Evolutionary conservation across 1,140 invertebrate genomes (phyloP).

Genomic region (Chymomyza costata): DNA sequence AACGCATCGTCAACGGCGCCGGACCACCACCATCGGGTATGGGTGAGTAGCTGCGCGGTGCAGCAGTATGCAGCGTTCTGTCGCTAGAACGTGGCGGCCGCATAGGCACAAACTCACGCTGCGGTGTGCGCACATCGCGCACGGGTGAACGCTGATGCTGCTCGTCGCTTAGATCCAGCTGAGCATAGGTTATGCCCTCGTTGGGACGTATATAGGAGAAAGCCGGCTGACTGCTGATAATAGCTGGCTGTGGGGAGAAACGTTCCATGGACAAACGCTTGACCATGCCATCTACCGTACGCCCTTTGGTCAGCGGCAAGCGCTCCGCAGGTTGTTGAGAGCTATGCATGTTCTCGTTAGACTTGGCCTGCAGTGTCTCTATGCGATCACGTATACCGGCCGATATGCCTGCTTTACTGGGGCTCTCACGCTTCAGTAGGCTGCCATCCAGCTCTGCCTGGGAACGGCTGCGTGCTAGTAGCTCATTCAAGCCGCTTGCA

Average conservation of each 20-base stretch:
- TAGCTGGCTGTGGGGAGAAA: slow-evolving; percentile 79
- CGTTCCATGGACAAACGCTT: slow-evolving; percentile 80
- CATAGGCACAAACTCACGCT: slow-evolving; percentile 39
- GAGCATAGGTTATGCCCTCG: slow-evolving; percentile 83
- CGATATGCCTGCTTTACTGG: slow-evolving; percentile 76
- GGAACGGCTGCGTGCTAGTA: slow-evolving; percentile 55
- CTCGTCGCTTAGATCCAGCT: slow-evolving; percentile 78
- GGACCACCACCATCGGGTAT: slow-evolving; percentile 11
- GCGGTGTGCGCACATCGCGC: slow-evolving; percentile 50
- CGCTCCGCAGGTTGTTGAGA: slow-evolving; percentile 81
- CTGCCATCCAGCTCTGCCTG: slow-evolving; percentile 54
- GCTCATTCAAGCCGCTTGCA: slow-evolving; percentile 58
- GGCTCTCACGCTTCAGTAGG: slow-evolving; percentile 58
- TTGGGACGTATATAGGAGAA: slow-evolving; percentile 74
- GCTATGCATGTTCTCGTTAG: slow-evolving; percentile 80
- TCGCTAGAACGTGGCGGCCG: slow-evolving; percentile 45
- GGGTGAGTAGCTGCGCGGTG: slow-evolving; percentile 37
- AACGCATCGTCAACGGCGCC: slow-evolving; percentile 24
- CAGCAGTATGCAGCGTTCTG: slow-evolving; percentile 12
- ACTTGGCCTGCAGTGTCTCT: slow-evolving; percentile 75
- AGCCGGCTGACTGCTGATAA: slow-evolving; percentile 76
- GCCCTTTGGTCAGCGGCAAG: slow-evolving; percentile 79
- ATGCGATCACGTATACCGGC: slow-evolving; percentile 61
- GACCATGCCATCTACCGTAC: slow-evolving; percentile 81
- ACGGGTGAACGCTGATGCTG: slow-evolving; percentile 24